These are phyloP conservation scores for Marasmarcha lunaedactyla DNA, from an alignment of 2,888 invertebrate species.

Conservation along the genomic window DNA sequence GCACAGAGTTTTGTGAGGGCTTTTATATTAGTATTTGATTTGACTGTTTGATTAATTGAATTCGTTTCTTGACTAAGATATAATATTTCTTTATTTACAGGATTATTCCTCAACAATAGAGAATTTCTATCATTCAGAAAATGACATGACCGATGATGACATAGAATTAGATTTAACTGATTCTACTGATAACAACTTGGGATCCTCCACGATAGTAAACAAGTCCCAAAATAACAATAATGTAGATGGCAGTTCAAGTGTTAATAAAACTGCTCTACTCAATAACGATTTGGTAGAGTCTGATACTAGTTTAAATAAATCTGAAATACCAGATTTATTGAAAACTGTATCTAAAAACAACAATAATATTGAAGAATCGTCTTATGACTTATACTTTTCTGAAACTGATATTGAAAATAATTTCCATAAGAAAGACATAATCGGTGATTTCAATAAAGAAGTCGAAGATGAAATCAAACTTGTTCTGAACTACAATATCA, in stretches of 20 bases:
- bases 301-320: conserved; percentile 22
- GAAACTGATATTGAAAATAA: conserved; percentile 60
- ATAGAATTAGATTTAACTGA: conserved; percentile 52
- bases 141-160: conserved; percentile 65
- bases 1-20: no score
- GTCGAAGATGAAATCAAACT: conserved; percentile 70
- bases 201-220: background rate
- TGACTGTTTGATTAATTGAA: no score
- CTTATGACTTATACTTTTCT: conserved; percentile 37
- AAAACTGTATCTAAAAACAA: conserved; percentile 52
- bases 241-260: conserved; percentile 11
- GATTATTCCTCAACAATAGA: conserved; percentile 61
- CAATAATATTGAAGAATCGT: conserved; percentile 34
- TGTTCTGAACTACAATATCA: conserved; percentile 56
- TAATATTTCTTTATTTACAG: no score
- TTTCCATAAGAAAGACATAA: conserved; percentile 58
- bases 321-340: conserved; percentile 54
- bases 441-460: conserved; percentile 72
- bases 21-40: no score
- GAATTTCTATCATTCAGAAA: conserved; percentile 60
- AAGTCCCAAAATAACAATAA: conserved; percentile 39
- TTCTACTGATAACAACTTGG: conserved; percentile 30
- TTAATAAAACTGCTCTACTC: conserved; percentile 21
- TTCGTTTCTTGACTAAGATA: no score
- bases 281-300: conserved; percentile 17